Base-by-base conservation (phyloP, 2,113 vertebrate genomes). In the Telmatochromis sp. region DNA sequence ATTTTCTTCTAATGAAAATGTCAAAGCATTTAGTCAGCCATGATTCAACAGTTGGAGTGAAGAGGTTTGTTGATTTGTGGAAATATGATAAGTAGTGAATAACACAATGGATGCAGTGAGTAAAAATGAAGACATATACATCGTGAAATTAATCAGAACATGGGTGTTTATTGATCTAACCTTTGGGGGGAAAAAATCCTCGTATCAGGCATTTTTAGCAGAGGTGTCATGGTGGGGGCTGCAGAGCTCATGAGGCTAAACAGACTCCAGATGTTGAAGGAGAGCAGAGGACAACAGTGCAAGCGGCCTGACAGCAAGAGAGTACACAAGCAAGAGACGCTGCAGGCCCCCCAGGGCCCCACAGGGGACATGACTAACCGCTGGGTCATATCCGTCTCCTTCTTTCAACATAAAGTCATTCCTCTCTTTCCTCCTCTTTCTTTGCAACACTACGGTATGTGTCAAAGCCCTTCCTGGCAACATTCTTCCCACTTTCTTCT, bases 241-340 rank as follows among this genome's bases (percentile, higher is more conserved):
- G 89, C 49, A 89, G 89, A 45, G 90, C 82, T 88, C 87, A 88
- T 89, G 91, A 95, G 51, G 83, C 90, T 94, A 93, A 96, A 96
- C 95, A 95, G 92, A 90, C 94, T 96, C 95, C 95, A 96, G 95
- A 96, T 96, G 95, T 96, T 84, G 89, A 93, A 85, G 90, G 89
- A 88, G 87, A 85, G 91, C 92, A 90, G 89, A 94, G 89, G 89
- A 89, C 53, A 82, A 86, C 55, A 86, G 90, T 79, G 89, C 86
- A 70, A 85, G 86, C 84, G 82, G 91, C 86, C 81, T 85, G 89
- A 92, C 84, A 53, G 86, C 85, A 40, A 88, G 89, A 54, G 84
- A 53, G 65, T 73, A 84, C 15, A 85, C 26, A 12, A 82, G 83
- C 40, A 19, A 47, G 90, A 90, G 86, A 79, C 5, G 7, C 88